Evolutionary conservation across 2,113 vertebrate species (phyloP).

Genomic region (Psephotus haematonotus): DNA sequence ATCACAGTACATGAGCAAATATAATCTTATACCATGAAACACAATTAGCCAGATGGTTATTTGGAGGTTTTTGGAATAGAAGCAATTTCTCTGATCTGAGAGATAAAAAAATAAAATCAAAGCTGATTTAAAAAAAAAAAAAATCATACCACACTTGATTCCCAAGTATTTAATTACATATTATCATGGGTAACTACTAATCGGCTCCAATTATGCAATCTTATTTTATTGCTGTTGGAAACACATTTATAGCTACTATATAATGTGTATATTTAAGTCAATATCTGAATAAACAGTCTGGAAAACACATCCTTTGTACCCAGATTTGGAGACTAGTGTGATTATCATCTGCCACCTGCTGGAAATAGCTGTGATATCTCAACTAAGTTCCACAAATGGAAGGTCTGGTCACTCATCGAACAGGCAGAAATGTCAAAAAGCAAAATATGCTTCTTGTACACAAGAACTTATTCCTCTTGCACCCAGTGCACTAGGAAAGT

Average conservation of each 20-base stretch:
- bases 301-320: slow-evolving; percentile 28
- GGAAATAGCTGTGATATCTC: slow-evolving; percentile 29
- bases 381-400: neutral
- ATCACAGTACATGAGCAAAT: neutral
- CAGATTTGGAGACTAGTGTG: neutral
- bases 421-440: neutral
- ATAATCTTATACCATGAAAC: slow-evolving; percentile 7
- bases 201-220: neutral
- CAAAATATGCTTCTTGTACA: neutral
- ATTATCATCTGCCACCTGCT: slow-evolving; percentile 64
- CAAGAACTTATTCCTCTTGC: neutral
- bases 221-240: slow-evolving; percentile 25
- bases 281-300: neutral
- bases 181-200: neutral
- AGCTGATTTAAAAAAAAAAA: slow-evolving; percentile 3
- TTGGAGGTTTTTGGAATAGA: slow-evolving; percentile 23
- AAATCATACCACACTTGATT: neutral
- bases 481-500: neutral
- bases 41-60: slow-evolving; percentile 40
- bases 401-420: neutral
- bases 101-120: neutral
- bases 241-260: neutral
- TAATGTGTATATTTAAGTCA: slow-evolving; percentile 29
- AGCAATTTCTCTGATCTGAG: neutral
- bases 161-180: slow-evolving; percentile 33